A percentile compares a stretch with the other conserved stretches of the same genome.
These are phyloP conservation scores for Luffia ferchaultella DNA, from an alignment of 2,888 invertebrate genomes.

Conservation along the genomic window DNA sequence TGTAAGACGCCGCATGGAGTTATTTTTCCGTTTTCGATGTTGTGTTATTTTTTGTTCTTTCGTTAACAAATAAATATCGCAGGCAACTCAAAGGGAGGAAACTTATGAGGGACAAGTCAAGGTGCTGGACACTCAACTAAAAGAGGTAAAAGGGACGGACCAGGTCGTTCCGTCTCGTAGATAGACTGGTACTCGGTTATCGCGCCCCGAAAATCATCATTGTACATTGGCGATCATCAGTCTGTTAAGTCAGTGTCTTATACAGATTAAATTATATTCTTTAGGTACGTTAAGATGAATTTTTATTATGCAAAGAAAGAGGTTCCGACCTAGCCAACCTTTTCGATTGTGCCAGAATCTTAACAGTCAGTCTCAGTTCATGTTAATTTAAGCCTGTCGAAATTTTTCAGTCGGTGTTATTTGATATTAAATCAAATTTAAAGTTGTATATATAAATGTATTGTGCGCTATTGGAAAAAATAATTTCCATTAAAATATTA, in stretches of 20 bases:
- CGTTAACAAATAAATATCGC: slow-evolving; percentile 59
- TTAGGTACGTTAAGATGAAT: too few relatives aligned
- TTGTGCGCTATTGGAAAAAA: too few relatives aligned
- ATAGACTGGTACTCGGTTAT: slow-evolving; percentile 52
- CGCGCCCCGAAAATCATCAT: slow-evolving; percentile 47
- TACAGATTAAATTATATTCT: too few relatives aligned
- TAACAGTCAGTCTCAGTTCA: too few relatives aligned
- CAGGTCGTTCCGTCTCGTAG: slow-evolving; percentile 29
- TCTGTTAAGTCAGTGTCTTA: background rate
- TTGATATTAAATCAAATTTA: too few relatives aligned
- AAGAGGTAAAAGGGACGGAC: slow-evolving; percentile 80
- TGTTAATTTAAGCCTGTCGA: too few relatives aligned
- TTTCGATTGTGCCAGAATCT: too few relatives aligned
- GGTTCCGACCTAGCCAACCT: too few relatives aligned
- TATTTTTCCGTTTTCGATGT: slow-evolving; percentile 35
- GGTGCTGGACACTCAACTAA: slow-evolving; percentile 86
- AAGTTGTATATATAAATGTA: too few relatives aligned
- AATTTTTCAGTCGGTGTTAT: too few relatives aligned
- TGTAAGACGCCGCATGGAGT: background rate
- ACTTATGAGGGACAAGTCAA: slow-evolving; percentile 91
- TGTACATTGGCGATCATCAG: slow-evolving; percentile 26
- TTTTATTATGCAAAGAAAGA: too few relatives aligned
- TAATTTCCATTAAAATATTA: too few relatives aligned
- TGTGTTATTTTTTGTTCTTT: slow-evolving; percentile 42
- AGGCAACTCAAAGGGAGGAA: slow-evolving; percentile 97